These are phyloP conservation scores for Melanostoma scalare DNA, from an alignment of 2,888 invertebrate genomes.

Conservation along the genomic window DNA sequence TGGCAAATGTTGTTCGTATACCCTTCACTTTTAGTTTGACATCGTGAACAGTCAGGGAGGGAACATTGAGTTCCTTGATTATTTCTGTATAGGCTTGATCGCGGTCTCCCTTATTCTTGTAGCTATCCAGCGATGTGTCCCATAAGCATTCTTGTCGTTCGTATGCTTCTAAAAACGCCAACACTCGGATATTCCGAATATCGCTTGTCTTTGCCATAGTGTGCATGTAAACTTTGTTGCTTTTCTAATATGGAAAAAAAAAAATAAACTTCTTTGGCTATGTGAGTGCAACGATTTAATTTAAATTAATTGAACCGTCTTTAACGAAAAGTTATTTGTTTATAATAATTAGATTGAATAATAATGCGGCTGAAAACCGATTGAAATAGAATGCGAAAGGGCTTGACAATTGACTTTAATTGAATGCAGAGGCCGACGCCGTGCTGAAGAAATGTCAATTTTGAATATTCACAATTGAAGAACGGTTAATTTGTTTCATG, in stretches of 20 bases:
- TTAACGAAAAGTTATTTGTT: neutral
- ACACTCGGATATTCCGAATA: conserved; percentile 77
- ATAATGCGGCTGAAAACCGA: conserved; percentile 27
- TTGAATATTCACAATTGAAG: too few relatives aligned
- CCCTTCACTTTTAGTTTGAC: conserved; percentile 81
- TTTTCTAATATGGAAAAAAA: too few relatives aligned
- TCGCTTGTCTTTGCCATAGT: conserved; percentile 77
- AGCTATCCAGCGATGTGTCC: conserved; percentile 77
- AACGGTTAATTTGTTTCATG: too few relatives aligned
- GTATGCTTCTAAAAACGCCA: conserved; percentile 78
- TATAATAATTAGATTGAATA: conserved; percentile 51
- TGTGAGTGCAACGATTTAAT: neutral
- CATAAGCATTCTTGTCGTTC: conserved; percentile 79
- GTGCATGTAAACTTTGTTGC: too few relatives aligned
- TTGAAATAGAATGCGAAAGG: conserved; percentile 50
- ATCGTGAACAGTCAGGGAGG: conserved; percentile 77
- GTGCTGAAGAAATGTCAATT: neutral
- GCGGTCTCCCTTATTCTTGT: conserved; percentile 78
- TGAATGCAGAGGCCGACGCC: conserved; percentile 41
- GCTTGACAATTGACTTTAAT: conserved; percentile 54
- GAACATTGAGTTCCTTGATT: conserved; percentile 77
- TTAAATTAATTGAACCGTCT: conserved; percentile 51
- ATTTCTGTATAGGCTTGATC: conserved; percentile 78
- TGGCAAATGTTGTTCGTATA: conserved; percentile 80
- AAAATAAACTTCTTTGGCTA: too few relatives aligned